Evolutionary conservation across 1,140 invertebrate species (phyloP), one percentile per base, ranked within the genome.

Genomic region (Gerris buenoi): DNA sequence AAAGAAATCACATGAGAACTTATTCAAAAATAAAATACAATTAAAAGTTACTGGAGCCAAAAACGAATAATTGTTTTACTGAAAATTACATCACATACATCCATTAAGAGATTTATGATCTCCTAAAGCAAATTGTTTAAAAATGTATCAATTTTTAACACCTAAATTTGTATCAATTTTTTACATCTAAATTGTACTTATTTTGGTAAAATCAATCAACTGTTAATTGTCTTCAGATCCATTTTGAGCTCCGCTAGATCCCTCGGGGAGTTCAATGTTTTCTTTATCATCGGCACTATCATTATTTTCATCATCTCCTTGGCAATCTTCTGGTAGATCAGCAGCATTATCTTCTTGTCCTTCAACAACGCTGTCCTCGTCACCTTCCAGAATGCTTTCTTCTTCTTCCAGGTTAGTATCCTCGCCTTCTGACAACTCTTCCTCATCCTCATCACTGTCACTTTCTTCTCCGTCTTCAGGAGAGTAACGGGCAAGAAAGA

Each of bases 391-490:
- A 46, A 46, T 18, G 18, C 33, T 57, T 66, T 60, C 26, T 26
- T 66, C 27, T 66, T 66, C 58, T 61, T 66, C 58, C 27, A n/a
- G 26, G 27, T 5, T 10, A 10, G 5, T 18, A 10, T 46, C 33
- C 33, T 46, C 33, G 18, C 18, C 33, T 10, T 18, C 33, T 10
- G 33, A 10, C 18, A 10, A 5, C 33, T 46, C 33, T 46, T 46
- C 33, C 18, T 46, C 33, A 46, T 46, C 33, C 18, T 46, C 33
- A 5, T 46, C 33, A 46, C 33, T 46, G 5, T 46, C 33, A 46
- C 18, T 18, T 46, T 46, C 33, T 10, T 5, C 5, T 5, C 33
- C 33, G 18, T 46, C 33, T 46, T 10, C 18, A 46, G 18, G 18
- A 46, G 18, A 46, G n/a, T n/a, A n/a, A n/a, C n/a, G n/a, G n/a